Evolutionary conservation across 64 coral and sea anemone species (phyloP).

Genomic region (Actinia tenebrosa): DNA sequence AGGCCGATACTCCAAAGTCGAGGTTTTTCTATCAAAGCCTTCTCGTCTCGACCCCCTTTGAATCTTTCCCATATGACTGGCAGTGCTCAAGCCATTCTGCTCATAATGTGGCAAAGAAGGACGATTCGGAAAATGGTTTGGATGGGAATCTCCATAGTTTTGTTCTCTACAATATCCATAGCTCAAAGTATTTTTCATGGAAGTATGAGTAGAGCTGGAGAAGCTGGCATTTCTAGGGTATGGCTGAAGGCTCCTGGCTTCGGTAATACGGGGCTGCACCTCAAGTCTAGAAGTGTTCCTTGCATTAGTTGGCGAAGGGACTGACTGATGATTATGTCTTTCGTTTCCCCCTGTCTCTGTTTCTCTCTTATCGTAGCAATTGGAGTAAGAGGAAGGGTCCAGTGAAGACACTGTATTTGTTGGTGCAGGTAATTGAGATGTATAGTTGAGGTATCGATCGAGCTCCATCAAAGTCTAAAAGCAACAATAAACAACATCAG

Average conservation of each 20-base stretch:
- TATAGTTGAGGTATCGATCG: constrained; percentile 12
- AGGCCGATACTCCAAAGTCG: not conserved
- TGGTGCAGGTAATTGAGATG: not conserved
- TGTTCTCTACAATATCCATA: not conserved
- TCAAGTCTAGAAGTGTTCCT: not conserved
- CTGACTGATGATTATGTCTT: not conserved
- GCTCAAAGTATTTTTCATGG: not conserved
- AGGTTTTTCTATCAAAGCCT: not conserved
- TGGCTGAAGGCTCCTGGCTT: not conserved
- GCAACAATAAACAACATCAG: not conserved
- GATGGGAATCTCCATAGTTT: not conserved
- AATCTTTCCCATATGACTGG: not conserved
- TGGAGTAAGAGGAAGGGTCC: not conserved
- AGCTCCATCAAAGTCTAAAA: not conserved
- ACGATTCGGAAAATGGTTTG: not conserved
- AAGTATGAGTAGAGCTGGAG: not conserved
- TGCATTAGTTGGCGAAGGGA: not conserved
- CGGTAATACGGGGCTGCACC: not conserved
- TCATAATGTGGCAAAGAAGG: not conserved
- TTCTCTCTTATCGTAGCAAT: not conserved
- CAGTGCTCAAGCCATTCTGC: not conserved
- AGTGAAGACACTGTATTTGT: not conserved
- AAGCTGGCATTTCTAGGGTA: not conserved
- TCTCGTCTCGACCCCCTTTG: not conserved
- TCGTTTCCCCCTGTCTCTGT: not conserved